Evolutionary conservation across 37 sponge, comb jelly and placozoan genomes (phyloP).

Genomic region (Bolinopsis microptera): DNA sequence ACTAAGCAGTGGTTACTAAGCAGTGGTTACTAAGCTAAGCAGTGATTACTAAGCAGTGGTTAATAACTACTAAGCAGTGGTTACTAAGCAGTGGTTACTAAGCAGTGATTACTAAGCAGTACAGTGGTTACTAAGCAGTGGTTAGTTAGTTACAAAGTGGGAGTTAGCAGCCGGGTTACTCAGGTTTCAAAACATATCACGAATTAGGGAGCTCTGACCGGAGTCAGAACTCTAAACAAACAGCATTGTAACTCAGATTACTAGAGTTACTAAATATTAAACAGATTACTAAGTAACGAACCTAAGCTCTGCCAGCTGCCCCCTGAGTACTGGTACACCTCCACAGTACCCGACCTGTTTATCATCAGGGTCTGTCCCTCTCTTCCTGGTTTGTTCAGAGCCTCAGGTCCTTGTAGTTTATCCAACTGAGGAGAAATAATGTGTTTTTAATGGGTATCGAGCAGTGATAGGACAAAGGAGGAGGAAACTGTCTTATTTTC

Average conservation of each 20-base stretch:
- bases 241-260: background rate
- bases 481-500: no score
- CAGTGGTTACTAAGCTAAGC: background rate
- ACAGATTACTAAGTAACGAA: background rate
- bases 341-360: conserved; percentile 23
- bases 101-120: no score
- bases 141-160: no score
- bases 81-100: no score
- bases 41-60: background rate
- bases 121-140: no score
- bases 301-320: conserved; percentile 51
- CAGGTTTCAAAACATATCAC: no score
- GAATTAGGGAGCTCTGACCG: no score
- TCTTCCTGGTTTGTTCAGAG: conserved; percentile 13
- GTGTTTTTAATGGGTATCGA: no score
- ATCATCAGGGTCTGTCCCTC: conserved; percentile 56
- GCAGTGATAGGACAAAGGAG: no score
- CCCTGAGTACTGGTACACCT: conserved; percentile 21
- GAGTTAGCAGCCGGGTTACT: no score
- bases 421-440: background rate
- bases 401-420: conserved; percentile 32
- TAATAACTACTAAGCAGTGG: background rate
- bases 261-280: background rate
- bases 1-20: background rate
- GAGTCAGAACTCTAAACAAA: no score